A percentile compares a stretch with the other conserved stretches of the same genome.
phyloP scores from a whole-genome alignment of 2,888 invertebrate genomes.

The Morpho achilles region DNA sequence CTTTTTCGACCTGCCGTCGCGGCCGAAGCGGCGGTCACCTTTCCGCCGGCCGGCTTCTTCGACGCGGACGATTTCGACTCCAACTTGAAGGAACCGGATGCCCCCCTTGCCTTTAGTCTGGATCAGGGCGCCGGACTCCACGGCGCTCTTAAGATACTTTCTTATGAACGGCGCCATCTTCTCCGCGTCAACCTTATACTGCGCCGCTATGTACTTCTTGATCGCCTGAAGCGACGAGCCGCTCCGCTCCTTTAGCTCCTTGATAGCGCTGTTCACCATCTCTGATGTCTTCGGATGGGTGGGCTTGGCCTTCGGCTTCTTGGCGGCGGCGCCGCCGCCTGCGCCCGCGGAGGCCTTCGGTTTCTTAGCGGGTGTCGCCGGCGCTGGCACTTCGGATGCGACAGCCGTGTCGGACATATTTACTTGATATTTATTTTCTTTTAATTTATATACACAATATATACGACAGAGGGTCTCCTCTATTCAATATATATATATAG shows the following conservation, averaged over 20 bases:
- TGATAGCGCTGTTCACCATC: slow-evolving; percentile 26
- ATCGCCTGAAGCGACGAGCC: slow-evolving; percentile 80
- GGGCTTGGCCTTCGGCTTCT: slow-evolving; percentile 46
- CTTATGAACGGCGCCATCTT: slow-evolving; percentile 80
- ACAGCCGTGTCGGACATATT: slow-evolving; percentile 43
- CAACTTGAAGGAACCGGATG: slow-evolving; percentile 65
- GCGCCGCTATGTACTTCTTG: slow-evolving; percentile 81
- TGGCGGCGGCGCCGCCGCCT: slow-evolving; percentile 10
- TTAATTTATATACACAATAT: not conserved
- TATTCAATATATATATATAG: no score
- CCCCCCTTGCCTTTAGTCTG: slow-evolving; percentile 79
- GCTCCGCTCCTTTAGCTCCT: slow-evolving; percentile 59
- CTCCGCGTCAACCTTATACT: slow-evolving; percentile 66
- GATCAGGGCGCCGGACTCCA: slow-evolving; percentile 71
- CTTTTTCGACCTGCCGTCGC: slow-evolving; percentile 27
- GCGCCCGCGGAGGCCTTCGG: slow-evolving; percentile 33
- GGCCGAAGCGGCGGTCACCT: slow-evolving; percentile 35
- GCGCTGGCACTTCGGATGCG: slow-evolving; percentile 40
- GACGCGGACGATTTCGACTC: slow-evolving; percentile 40
- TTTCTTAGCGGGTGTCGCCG: slow-evolving; percentile 43
- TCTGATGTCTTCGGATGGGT: slow-evolving; percentile 31
- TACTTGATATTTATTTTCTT: slow-evolving; percentile 3
- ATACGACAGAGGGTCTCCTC: no score
- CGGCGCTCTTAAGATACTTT: slow-evolving; percentile 73
- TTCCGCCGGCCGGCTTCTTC: slow-evolving; percentile 31